A percentile compares a stretch with the other conserved stretches of the same genome.
phyloP scores from a whole-genome alignment of 2,888 invertebrate genomes.

The Xanthorhoe spadicearia region DNA sequence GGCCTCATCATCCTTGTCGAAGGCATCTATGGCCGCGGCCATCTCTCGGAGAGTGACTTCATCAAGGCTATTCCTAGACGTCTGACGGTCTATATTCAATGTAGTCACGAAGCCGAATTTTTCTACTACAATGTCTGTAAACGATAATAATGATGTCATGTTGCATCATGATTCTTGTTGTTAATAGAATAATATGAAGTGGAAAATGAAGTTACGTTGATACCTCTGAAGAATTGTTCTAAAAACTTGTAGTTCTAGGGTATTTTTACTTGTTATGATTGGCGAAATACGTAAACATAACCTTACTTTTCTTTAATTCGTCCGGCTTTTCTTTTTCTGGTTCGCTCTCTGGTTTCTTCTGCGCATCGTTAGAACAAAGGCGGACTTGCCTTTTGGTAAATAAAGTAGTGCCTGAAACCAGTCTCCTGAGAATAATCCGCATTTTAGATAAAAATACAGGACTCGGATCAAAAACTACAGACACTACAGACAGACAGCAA shows the following conservation, averaged over 20 bases:
- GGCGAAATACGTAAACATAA: constrained; percentile 47
- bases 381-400: constrained; percentile 52
- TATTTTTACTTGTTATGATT: not conserved
- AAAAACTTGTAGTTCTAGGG: not conserved
- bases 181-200: not conserved
- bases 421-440: constrained; percentile 71
- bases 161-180: not conserved
- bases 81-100: constrained; percentile 94
- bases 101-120: constrained; percentile 88
- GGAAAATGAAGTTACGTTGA: not conserved
- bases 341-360: constrained; percentile 55
- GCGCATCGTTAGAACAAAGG: constrained; percentile 57
- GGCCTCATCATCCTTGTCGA: constrained; percentile 90
- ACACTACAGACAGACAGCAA: too few species aligned
- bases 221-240: not conserved
- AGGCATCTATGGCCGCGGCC: constrained; percentile 88
- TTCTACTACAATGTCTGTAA: constrained; percentile 81
- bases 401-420: constrained; percentile 52
- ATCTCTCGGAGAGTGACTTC: constrained; percentile 88
- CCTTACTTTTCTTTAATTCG: constrained; percentile 72
- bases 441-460: constrained; percentile 45
- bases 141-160: not conserved
- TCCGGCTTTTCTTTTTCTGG: constrained; percentile 65
- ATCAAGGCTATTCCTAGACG: constrained; percentile 93
- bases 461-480: not conserved